Percentiles rank a stretch among this genome's conserved stretches.
phyloP scores from a whole-genome alignment of 2,797 vertebrate species.

The Cuniculus paca region DNA sequence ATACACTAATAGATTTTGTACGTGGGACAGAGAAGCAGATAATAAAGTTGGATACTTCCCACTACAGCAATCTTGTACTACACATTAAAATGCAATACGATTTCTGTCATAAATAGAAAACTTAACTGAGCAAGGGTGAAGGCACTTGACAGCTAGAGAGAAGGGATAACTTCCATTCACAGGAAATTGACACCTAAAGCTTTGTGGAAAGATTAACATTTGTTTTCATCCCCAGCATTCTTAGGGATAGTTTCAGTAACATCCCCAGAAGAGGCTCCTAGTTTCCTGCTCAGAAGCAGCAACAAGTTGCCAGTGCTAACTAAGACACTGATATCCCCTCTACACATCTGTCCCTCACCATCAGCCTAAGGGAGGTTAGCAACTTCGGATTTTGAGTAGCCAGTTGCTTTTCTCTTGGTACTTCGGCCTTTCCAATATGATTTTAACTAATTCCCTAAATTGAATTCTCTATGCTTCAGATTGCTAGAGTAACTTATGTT shows the following conservation, averaged over 20 bases:
- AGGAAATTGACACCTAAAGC: background rate
- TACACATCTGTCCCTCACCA: background rate
- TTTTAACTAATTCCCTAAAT: background rate
- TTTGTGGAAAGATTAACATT: background rate
- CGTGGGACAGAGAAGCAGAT: background rate
- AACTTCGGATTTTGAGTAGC: background rate
- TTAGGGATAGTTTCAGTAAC: background rate
- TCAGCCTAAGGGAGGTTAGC: background rate
- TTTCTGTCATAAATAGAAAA: background rate
- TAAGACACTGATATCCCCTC: background rate
- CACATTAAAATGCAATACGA: background rate
- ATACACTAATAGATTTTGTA: background rate
- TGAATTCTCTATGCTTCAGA: conserved; percentile 54
- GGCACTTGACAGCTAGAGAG: background rate
- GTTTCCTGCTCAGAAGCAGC: background rate
- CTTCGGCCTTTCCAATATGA: background rate
- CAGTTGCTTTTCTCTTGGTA: background rate
- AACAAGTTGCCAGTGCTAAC: accelerated
- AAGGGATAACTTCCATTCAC: background rate
- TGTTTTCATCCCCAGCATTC: background rate
- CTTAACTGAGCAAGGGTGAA: background rate
- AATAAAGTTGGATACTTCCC: background rate
- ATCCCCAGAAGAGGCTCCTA: background rate
- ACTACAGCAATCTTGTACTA: background rate
- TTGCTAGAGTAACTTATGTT: background rate